Evolutionary conservation across 2,888 invertebrate genomes (phyloP), one percentile per base, ranked within the genome.

Genomic region (Morinoia aosen): DNA sequence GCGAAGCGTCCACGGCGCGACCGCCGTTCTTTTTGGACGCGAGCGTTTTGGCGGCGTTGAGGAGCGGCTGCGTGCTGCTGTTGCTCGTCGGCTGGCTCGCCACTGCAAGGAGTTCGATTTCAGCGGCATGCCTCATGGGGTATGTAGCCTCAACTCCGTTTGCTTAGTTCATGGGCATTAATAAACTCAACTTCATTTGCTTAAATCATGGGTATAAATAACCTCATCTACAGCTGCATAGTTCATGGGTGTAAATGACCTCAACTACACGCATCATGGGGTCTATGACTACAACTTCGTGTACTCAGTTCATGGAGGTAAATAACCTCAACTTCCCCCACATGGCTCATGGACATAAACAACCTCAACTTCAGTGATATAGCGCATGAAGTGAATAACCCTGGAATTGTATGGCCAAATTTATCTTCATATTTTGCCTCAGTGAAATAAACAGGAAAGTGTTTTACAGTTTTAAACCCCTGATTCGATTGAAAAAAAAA

Each of bases 1-100:
- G 98, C 97, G 98, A 98, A 95, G 97, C 98, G 97, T 98, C 98
- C 88, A 98, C 98, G 96, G 98, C 98, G 97, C 98, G 98, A 97
- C 98, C 98, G 96, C 98, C 98, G 97, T 98, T 98, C 94, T 98
- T 98, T 97, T 98, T 99, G 98, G 98, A 98, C 97, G 98, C 98
- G 97, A 98, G 98, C 97, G 98, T 98, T 95, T 96, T 96, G 97
- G 98, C 98, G 91, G 98, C 98, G 97, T 98, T 98, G 97, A 98
- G 98, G 97, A 98, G 98, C 97, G 98, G 96, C 91, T 96, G 96
- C 48, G 95, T 95, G 93, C 96, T 96, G 95, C 96, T 96, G 95
- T 96, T 96, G 61, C 61, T 64, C 19, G 40, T 64, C 61, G 95
- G 95, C 91, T 96, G 96, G 95, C 96, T 96, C 64, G 96, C 96